Percentiles rank a stretch among this genome's conserved stretches.
phyloP scores from a whole-genome alignment of 2,113 vertebrate species.

The Eidolon helvum region DNA sequence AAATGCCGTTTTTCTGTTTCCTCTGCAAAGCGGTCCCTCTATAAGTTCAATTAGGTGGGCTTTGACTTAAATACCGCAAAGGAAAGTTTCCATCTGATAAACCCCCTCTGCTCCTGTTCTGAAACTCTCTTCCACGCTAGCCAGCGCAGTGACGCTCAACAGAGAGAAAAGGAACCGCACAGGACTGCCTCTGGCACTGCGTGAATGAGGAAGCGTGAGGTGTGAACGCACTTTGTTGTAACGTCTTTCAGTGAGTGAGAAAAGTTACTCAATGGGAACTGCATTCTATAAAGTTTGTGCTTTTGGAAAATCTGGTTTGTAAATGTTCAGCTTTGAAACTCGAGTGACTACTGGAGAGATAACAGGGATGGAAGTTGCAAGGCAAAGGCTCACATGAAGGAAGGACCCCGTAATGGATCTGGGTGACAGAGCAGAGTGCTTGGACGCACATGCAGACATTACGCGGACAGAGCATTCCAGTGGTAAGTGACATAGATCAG shows the following conservation, averaged over 20 bases:
- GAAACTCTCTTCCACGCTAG: not conserved
- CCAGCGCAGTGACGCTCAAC: not conserved
- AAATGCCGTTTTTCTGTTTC: not conserved
- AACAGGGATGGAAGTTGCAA: conserved; percentile 62
- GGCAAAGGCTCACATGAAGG: conserved; percentile 77
- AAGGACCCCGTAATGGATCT: conserved; percentile 78
- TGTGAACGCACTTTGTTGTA: not conserved
- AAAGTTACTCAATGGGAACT: conserved; percentile 26
- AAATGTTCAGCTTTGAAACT: conserved; percentile 58
- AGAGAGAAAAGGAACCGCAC: not conserved
- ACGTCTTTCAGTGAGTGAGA: not conserved
- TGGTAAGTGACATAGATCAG: conserved; percentile 93
- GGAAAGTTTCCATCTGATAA: not conserved
- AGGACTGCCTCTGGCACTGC: not conserved
- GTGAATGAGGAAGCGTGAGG: not conserved
- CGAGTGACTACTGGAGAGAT: conserved; percentile 73
- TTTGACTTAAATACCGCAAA: not conserved
- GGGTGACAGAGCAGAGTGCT: conserved; percentile 77
- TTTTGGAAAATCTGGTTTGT: conserved; percentile 37
- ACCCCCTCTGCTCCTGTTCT: not conserved
- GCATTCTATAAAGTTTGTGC: conserved; percentile 58
- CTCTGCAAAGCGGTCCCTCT: not conserved
- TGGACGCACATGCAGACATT: conserved; percentile 82
- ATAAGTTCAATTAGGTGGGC: not conserved
- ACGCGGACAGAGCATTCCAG: conserved; percentile 92